Percentiles rank a stretch among this genome's conserved stretches.
Conservation (phyloP, 2,113 vertebrate species). For the Oenanthe melanoleuca region DNA sequence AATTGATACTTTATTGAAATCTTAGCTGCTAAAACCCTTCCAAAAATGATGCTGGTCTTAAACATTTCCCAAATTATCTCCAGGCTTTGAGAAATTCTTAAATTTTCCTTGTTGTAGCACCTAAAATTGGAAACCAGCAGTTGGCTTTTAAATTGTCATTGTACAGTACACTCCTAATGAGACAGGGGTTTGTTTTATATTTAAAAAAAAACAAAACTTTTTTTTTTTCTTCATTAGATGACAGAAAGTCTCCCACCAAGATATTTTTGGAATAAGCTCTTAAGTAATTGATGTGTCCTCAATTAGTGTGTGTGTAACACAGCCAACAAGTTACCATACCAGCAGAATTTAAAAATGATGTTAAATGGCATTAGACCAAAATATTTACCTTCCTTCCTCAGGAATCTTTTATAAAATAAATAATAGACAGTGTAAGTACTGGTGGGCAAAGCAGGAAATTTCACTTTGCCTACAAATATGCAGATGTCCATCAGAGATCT, state of each 20-base stretch:
- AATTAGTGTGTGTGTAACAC: background rate
- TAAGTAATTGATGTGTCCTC: background rate
- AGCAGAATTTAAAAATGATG: background rate
- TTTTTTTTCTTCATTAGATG: background rate
- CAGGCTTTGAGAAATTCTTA: background rate
- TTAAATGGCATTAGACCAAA: background rate
- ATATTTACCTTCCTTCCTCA: background rate
- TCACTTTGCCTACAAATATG: background rate
- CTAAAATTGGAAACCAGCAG: background rate
- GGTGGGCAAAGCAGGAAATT: background rate
- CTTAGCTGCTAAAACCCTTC: background rate
- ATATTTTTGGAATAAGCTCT: background rate
- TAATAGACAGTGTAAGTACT: background rate
- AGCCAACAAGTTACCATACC: background rate
- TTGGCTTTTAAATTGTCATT: background rate
- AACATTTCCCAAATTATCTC: background rate
- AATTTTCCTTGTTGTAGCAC: background rate
- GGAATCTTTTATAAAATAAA: background rate
- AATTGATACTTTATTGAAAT: background rate
- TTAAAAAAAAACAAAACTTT: background rate
- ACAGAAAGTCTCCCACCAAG: background rate
- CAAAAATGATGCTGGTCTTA: background rate
- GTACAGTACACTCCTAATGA: background rate
- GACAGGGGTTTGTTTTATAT: background rate
- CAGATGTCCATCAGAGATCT: background rate